Percentiles rank a stretch among this genome's conserved stretches.
Evolutionary conservation across 2,113 vertebrate species (phyloP).

Genomic region (Pachypanchax playfairii): DNA sequence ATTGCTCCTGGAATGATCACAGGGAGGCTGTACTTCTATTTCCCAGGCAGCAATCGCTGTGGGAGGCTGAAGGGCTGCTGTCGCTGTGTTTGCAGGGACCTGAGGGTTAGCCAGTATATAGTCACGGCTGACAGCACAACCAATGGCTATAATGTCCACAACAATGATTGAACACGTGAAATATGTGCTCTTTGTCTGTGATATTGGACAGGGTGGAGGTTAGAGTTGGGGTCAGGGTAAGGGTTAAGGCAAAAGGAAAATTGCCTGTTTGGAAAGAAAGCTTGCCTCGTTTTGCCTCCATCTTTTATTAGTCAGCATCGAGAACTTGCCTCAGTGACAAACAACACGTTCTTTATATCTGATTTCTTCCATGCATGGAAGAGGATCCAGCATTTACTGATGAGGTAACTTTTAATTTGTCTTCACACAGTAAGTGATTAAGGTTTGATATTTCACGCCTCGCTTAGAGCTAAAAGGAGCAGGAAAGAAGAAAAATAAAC

Average conservation of each 20-base stretch:
- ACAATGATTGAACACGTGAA: constrained; percentile 77
- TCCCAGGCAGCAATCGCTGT: constrained; percentile 58
- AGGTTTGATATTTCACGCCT: too few species aligned
- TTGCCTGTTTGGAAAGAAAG: constrained; percentile 70
- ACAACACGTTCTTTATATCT: constrained; percentile 65
- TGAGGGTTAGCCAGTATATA: constrained; percentile 54
- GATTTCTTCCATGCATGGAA: constrained; percentile 49
- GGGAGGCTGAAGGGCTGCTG: constrained; percentile 56
- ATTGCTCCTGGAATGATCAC: constrained; percentile 76
- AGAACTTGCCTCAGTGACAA: constrained; percentile 57
- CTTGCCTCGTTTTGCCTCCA: constrained; percentile 26
- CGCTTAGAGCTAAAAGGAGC: too few species aligned
- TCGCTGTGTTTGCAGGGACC: constrained; percentile 49
- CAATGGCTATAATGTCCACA: constrained; percentile 72
- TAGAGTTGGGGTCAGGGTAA: constrained; percentile 68
- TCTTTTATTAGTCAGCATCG: constrained; percentile 58
- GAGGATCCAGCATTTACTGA: not conserved
- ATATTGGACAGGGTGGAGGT: constrained; percentile 73
- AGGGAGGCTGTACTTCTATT: constrained; percentile 60
- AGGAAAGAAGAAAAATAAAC: not conserved
- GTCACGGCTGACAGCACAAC: constrained; percentile 69
- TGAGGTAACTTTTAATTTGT: constrained; percentile 2
- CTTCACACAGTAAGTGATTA: too few species aligned
- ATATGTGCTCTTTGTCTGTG: constrained; percentile 76
- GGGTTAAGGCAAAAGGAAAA: constrained; percentile 75